Base-by-base conservation (phyloP, 1,140 invertebrate species). In the Drosophila triauraria region DNA sequence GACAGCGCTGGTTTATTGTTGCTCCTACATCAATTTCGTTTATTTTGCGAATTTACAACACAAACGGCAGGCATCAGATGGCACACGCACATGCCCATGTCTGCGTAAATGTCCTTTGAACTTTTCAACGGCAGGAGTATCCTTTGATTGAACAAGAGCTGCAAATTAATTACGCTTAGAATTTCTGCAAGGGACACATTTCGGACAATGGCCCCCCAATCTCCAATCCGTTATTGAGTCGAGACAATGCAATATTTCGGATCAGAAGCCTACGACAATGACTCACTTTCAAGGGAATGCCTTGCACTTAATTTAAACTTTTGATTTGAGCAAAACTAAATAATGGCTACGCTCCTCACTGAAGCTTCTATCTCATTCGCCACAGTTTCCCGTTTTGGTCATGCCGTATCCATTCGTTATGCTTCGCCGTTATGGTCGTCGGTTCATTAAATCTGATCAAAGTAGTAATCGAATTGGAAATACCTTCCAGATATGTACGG, bases 131-230 rank as follows among this genome's bases (percentile, higher is more conserved):
- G 2, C n/a, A 60, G 15, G 47, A 61, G 48, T 59, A 75, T 48
- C 67, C 61, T 67, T 78, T 78, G 75, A 64, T 56, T 47, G 58
- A 57, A 65, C 74, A 78, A 51, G 30, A 74, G 15, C 30, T 44
- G 44, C 17, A 65, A 86, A 87, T 84, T 88, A 88, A 88, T 87
- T 84, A 78, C 76, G 76, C 63, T 78, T 78, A 54, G 42, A 35
- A 60, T 76, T 56, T 79, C 75, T 62, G 56, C 17, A 20, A 0
- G 17, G 44, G 42, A 53, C 70, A 80, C 70, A 63, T 78, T 75
- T 63, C 47, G 32, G 20, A 42, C 53, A 64, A 64, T 42, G 35
- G 35, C 32, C 20, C 32, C 20, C 42, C 20, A 62, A 40, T 40
- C 44, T 12, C 5, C 32, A 38, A 67, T 62, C n/a, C 13, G 7